Percentiles rank a stretch among this genome's conserved stretches.
Evolutionary conservation across 2,888 invertebrate genomes (phyloP).

Genomic region (Anarsia innoxiella): DNA sequence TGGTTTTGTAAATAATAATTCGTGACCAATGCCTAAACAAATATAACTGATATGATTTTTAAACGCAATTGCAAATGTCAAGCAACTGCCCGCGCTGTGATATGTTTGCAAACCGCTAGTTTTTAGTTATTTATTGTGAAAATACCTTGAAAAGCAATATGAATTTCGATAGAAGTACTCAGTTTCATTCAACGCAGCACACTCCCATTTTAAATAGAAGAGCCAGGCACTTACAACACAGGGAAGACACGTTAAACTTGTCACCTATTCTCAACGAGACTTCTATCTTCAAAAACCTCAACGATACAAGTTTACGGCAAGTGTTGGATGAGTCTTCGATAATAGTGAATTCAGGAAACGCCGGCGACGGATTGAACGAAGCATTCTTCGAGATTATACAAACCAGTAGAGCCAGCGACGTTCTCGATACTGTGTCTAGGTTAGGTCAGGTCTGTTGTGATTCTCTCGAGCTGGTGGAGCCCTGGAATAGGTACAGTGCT

Average conservation of each 20-base stretch:
- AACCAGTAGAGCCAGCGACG: conserved; percentile 59
- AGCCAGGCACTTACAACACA: conserved; percentile 42
- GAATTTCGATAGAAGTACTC: conserved; percentile 46
- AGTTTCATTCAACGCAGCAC: conserved; percentile 50
- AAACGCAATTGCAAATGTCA: no score
- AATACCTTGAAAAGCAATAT: conserved; percentile 24
- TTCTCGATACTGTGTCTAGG: conserved; percentile 77
- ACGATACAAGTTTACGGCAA: conserved; percentile 63
- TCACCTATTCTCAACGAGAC: conserved; percentile 66
- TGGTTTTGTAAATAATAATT: no score
- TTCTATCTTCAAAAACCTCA: conserved; percentile 61
- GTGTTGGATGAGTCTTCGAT: conserved; percentile 62
- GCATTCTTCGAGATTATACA: conserved; percentile 68
- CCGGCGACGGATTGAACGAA: conserved; percentile 53
- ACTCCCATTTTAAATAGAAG: conserved; percentile 54
- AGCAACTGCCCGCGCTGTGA: conserved; percentile 1
- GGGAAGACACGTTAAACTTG: conserved; percentile 60
- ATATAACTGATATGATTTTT: no score
- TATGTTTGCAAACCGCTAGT: conserved; percentile 5
- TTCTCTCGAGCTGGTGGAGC: conserved; percentile 70
- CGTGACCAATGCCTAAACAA: no score
- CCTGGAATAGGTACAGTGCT: conserved; percentile 65
- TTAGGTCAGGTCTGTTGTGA: conserved; percentile 79
- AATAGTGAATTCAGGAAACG: conserved; percentile 38
- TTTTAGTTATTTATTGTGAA: conserved; percentile 1